phyloP scores from a whole-genome alignment of 2,797 vertebrate genomes.

The Malurus splendens region DNA sequence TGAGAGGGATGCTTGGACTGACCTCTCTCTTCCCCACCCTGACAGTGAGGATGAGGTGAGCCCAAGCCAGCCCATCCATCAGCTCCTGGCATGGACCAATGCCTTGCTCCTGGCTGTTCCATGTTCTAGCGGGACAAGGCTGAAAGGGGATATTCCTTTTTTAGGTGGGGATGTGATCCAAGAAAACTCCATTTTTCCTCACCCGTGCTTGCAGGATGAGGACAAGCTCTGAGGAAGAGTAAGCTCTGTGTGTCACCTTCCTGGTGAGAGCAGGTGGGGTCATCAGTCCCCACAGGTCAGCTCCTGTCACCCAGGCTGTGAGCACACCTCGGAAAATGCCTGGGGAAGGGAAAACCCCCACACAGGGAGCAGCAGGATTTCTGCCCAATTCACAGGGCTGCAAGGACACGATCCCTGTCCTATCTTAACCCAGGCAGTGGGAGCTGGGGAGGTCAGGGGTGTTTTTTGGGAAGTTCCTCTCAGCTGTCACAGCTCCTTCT shows the following conservation, averaged over 20 bases:
- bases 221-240: background rate
- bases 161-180: background rate
- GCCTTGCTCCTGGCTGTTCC: background rate
- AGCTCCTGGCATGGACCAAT: background rate
- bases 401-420: background rate
- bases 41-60: background rate
- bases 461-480: background rate
- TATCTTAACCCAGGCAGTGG: accelerated
- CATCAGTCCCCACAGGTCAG: background rate
- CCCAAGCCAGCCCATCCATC: too few relatives aligned
- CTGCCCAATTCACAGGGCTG: too few relatives aligned
- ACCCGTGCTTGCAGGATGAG: background rate
- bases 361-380: background rate
- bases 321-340: background rate
- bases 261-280: background rate
- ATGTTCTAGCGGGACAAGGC: background rate
- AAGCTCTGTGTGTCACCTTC: background rate
- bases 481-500: background rate
- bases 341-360: too few relatives aligned
- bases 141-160: background rate
- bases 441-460: accelerated
- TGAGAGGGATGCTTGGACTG: background rate
- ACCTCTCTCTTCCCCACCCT: background rate
- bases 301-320: background rate
- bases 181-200: background rate